Percentiles rank a stretch among this genome's conserved stretches.
Evolutionary conservation across 2,797 vertebrate species (phyloP).

Genomic region (Acomys russatus): DNA sequence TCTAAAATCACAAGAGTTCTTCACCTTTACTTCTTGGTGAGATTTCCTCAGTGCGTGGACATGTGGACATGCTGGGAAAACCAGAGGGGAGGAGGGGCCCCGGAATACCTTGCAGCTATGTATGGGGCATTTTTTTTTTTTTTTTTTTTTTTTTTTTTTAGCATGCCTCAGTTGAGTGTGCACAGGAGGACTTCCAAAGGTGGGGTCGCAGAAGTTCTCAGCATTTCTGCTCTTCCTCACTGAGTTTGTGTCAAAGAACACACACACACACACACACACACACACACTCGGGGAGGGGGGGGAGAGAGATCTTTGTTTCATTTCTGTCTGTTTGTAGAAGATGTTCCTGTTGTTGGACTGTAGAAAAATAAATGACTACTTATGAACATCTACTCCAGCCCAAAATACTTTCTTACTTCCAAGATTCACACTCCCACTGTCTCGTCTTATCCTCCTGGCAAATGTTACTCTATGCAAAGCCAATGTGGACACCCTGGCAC

Average conservation of each 20-base stretch:
- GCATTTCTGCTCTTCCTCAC: not conserved
- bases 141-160: not conserved
- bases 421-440: not conserved
- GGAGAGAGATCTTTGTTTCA: not conserved
- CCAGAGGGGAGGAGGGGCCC: not conserved
- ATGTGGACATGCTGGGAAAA: not conserved
- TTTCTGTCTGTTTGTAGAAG: not conserved
- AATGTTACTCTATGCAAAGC: not conserved
- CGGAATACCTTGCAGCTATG: not conserved
- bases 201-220: not conserved
- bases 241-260: not conserved
- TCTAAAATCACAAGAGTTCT: slow-evolving; percentile 43
- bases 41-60: not conserved
- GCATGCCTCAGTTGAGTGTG: not conserved
- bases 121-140: not conserved
- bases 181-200: not conserved
- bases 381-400: not conserved
- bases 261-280: not conserved
- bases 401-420: not conserved
- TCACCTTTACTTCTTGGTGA: not conserved
- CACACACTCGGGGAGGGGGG: too few species aligned
- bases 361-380: not conserved
- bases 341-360: not conserved
- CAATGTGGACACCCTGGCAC: not conserved
- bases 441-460: not conserved